Conservation (phyloP, 2,888 invertebrate genomes). For the Toxonevra muliebris region DNA sequence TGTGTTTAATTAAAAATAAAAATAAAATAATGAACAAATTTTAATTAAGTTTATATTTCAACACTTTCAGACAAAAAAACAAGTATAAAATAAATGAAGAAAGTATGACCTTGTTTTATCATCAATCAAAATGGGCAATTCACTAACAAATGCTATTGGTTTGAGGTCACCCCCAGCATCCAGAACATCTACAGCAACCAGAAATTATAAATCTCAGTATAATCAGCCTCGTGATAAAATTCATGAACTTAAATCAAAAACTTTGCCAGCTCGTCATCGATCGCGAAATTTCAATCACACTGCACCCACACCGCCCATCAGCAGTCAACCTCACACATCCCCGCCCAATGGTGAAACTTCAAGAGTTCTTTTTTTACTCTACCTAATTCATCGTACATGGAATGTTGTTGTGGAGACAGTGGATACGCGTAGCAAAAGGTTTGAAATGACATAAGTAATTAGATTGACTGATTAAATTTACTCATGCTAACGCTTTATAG, state of each 20-base stretch:
- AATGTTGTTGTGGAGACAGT: slow-evolving; percentile 73
- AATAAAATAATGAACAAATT: too few species aligned
- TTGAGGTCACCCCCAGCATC: background rate
- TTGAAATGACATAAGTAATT: slow-evolving; percentile 34
- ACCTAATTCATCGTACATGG: slow-evolving; percentile 77
- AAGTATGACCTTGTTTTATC: background rate
- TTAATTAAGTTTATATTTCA: too few species aligned
- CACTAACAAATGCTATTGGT: slow-evolving; percentile 14
- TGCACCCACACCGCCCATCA: slow-evolving; percentile 17
- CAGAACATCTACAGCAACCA: slow-evolving; percentile 17
- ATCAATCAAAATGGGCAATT: slow-evolving; percentile 25
- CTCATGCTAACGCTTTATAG: slow-evolving; percentile 32
- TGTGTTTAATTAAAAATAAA: too few species aligned
- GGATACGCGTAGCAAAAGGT: slow-evolving; percentile 68
- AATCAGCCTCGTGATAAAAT: slow-evolving; percentile 1
- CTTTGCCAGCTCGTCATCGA: slow-evolving; percentile 52
- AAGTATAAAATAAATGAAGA: too few species aligned
- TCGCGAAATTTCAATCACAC: slow-evolving; percentile 13
- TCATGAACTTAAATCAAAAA: slow-evolving; percentile 46
- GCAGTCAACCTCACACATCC: slow-evolving; percentile 36
- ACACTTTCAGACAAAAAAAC: too few species aligned
- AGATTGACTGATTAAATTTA: slow-evolving; percentile 30
- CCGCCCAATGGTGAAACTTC: slow-evolving; percentile 67
- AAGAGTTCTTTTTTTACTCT: slow-evolving; percentile 72
- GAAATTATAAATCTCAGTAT: slow-evolving; percentile 25